These are phyloP conservation scores for Clitarchus hookeri DNA, from an alignment of 2,888 invertebrate species.

Conservation along the genomic window DNA sequence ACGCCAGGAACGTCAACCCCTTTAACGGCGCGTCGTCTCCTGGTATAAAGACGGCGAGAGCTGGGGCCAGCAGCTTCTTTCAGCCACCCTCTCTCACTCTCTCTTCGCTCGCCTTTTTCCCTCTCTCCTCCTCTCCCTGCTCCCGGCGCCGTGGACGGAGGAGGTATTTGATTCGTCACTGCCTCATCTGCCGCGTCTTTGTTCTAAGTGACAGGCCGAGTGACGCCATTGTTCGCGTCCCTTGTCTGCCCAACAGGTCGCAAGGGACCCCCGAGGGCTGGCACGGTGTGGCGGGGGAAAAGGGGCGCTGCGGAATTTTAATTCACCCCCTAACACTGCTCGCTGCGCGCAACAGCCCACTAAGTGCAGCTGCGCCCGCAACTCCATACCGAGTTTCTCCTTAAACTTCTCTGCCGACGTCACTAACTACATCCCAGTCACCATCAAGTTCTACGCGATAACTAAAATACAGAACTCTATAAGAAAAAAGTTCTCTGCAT, in stretches of 20 bases:
- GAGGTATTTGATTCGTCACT: slow-evolving; percentile 49
- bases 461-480: no score
- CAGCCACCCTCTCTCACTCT: not conserved
- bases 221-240: slow-evolving; percentile 54
- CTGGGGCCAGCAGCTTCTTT: not conserved
- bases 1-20: slow-evolving; percentile 21
- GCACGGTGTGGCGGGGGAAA: slow-evolving; percentile 29
- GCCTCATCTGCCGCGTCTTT: slow-evolving; percentile 49
- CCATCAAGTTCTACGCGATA: no score
- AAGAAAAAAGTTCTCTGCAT: no score
- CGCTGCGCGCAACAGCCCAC: not conserved
- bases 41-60: not conserved
- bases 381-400: not conserved
- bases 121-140: not conserved
- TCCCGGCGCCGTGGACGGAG: not conserved
- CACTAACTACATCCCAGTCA: no score
- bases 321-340: slow-evolving; percentile 47
- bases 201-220: slow-evolving; percentile 54
- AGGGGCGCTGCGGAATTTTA: slow-evolving; percentile 52
- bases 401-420: no score
- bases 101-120: not conserved
- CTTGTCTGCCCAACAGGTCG: slow-evolving; percentile 23
- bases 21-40: slow-evolving; percentile 21
- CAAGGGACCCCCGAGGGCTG: slow-evolving; percentile 21
- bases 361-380: not conserved